Base-by-base conservation (phyloP, 2,888 invertebrate species). In the Chymomyza procnemis region DNA sequence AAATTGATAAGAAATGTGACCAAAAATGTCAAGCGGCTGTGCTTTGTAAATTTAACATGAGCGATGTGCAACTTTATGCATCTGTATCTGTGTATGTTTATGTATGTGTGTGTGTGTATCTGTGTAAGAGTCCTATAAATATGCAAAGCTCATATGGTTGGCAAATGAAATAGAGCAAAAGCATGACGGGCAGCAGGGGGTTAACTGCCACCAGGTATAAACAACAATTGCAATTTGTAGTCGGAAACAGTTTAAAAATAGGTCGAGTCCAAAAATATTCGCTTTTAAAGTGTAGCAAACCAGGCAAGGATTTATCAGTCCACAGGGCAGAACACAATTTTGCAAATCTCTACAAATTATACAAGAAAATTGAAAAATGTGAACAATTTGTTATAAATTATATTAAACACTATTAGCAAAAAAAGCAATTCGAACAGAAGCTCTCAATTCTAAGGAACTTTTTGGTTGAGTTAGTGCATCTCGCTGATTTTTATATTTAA, bases 11-110 rank as follows among this genome's bases (percentile, higher is more conserved):
- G 69, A 54, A 62, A 69, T 46, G 61, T 22, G 57, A 58, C 34
- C 58, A 57, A 69, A 54, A 69, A 61, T 69, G 69, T 69, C 69
- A 69, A 69, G 58, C 60, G 61, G 69, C 58, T 69, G 52, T 61
- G 58, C 69, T 69, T 69, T 54, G 62, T 69, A 57, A 46, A 69
- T 62, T 68, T 57, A 69, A 57, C 61, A 68, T 60, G 48, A 60
- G 60, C 48, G 19, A 41, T 41, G 34, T 41, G 12, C 34, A 41
- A 12, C 12, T 41, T 12, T 41, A 12, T 41, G 34, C 6, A 6
- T 30, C 4, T 30, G 30, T 14, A 12, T 41, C 12, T 41, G 34
- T 41, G 34, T 41, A 12, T 41, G 12, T 41, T 5, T 34, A 3
- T 41, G 34, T 41, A 12, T 0, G 5, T 41, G 12, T 41, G 34